These are phyloP conservation scores for Melikaiella ostensackeni DNA, from an alignment of 2,888 invertebrate genomes.

Conservation along the genomic window DNA sequence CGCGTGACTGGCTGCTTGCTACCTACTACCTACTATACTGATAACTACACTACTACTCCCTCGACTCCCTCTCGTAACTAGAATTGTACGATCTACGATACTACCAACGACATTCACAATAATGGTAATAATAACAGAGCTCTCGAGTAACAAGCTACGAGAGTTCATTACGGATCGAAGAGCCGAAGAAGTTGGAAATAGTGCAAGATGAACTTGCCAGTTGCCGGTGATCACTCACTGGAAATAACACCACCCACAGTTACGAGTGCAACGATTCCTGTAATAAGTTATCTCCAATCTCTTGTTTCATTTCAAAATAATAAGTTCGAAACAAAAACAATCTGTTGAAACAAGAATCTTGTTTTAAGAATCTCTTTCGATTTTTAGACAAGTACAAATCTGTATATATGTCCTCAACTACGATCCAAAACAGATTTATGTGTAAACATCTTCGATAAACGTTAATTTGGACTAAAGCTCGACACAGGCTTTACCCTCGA, in stretches of 20 bases:
- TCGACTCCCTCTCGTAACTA: neutral
- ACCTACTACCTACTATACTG: conserved; percentile 21
- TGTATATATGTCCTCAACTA: no score
- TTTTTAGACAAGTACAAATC: no score
- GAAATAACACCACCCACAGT: neutral
- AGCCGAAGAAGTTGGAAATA: conserved; percentile 22
- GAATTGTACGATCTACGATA: neutral
- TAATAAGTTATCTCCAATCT: neutral
- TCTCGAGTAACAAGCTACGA: conserved; percentile 19
- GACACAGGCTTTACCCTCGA: no score
- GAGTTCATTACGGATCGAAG: conserved; percentile 8
- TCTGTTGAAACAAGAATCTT: neutral
- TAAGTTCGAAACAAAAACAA: neutral
- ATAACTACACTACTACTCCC: conserved; percentile 4
- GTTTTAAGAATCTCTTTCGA: no score
- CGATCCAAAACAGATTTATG: no score
- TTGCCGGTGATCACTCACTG: conserved; percentile 3
- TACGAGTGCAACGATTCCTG: neutral
- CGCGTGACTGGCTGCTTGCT: conserved; percentile 63
- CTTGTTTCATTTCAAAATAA: neutral
- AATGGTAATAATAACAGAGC: conserved; percentile 20
- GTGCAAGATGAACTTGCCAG: neutral
- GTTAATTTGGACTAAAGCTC: no score
- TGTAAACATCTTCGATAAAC: no score
- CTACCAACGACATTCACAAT: neutral